Evolutionary conservation across 2,888 invertebrate genomes (phyloP), one percentile per base, ranked within the genome.

Genomic region (Opisthograptis luteolata): DNA sequence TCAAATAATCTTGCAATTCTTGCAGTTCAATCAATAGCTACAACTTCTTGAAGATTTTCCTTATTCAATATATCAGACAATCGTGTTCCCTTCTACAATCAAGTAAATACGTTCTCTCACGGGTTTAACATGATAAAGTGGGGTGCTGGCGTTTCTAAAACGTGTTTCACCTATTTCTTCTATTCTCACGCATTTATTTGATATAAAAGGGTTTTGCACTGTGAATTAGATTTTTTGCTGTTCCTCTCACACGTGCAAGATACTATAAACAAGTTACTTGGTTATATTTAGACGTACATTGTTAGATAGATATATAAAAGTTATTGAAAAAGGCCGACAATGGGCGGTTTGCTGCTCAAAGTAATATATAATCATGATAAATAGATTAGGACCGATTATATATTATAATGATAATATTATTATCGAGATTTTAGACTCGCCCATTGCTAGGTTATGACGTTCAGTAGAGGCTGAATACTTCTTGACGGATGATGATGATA

Each of bases 101-200:
- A 61, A 56, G 47, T 50, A 56, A 66, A 68, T 66, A 66, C 64
- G 36, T 60, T 62, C 58, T 56, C 62, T 58, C 60, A 49, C 51
- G 50, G 24, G 34, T 35, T 41, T 63, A 66, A 66, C 60, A 39
- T 56, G 57, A 62, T 65, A 64, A 62, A 40, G 34, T 35, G 19
- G 28, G 35, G n/a, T 41, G 31, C 34, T 49, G 40, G 19, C 17
- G 15, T 37, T 25, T 44, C 44, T 44, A 42, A 47, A 48, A 45
- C 40, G 39, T 45, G 44, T 35, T 15, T 24, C 44, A 40, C 50
- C 40, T 45, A 41, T 44, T 34, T 39, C 28, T 15, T 25, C 32
- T 25, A 24, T 31, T 15, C 40, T 24, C 34, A 14, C 30, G 40
- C 35, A 45, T 49, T 42, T 40, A 51, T 43, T 37, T 32, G 37